Evolutionary conservation across 2,797 vertebrate genomes (phyloP).

Genomic region (Coreius guichenoti): DNA sequence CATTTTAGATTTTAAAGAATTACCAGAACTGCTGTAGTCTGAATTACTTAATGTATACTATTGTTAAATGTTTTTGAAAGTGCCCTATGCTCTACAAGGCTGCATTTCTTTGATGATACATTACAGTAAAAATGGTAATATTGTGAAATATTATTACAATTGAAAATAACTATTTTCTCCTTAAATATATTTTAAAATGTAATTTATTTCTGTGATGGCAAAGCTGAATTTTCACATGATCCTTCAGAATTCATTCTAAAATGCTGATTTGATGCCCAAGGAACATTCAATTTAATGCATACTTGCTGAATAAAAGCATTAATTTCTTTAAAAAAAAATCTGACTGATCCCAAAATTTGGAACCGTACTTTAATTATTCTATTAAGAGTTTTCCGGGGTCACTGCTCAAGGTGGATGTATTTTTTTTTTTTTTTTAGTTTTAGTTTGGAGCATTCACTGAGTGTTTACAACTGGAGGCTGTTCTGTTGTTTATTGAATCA

Average conservation of each 20-base stretch:
- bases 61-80: neutral
- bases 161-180: neutral
- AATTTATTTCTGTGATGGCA: neutral
- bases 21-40: neutral
- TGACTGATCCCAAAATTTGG: neutral
- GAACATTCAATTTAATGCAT: no score
- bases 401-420: constrained; percentile 1
- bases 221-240: neutral
- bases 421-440: neutral
- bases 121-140: neutral
- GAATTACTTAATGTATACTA: neutral
- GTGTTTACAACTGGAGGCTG: constrained; percentile 39
- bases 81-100: neutral
- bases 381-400: neutral
- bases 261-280: neutral
- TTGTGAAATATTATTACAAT: neutral
- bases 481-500: constrained; percentile 51
- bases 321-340: neutral
- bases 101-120: neutral
- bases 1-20: constrained; percentile 5
- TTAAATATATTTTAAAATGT: neutral
- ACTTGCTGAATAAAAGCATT: neutral
- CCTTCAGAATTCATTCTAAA: neutral
- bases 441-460: constrained; percentile 1
- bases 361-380: neutral